Percentiles rank a stretch among this genome's conserved stretches.
These are phyloP conservation scores for Protula sp. DNA, from an alignment of 2,888 invertebrate species.

Conservation along the genomic window DNA sequence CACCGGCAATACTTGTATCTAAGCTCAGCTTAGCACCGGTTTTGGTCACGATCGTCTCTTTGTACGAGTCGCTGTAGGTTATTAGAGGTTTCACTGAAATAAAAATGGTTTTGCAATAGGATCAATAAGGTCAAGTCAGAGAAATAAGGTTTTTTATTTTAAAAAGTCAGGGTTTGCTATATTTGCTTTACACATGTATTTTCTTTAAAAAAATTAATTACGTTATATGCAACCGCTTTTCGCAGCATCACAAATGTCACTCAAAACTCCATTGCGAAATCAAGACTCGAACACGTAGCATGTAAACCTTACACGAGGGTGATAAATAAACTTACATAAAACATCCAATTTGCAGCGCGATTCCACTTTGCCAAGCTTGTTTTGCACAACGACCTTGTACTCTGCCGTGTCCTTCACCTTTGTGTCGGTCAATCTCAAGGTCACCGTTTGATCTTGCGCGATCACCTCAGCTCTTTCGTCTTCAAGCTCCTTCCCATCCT, in stretches of 20 bases:
- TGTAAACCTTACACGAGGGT: too few species aligned
- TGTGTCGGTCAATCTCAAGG: slow-evolving; percentile 53
- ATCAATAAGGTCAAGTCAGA: background rate
- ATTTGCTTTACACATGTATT: too few species aligned
- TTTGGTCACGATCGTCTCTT: slow-evolving; percentile 62
- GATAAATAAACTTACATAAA: background rate
- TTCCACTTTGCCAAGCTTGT: background rate
- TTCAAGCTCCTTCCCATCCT: slow-evolving; percentile 9
- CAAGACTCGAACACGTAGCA: too few species aligned
- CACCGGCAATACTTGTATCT: slow-evolving; percentile 63
- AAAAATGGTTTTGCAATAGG: too few species aligned
- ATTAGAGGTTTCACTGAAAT: slow-evolving; percentile 46
- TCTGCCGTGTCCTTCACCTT: slow-evolving; percentile 65
- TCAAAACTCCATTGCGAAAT: too few species aligned
- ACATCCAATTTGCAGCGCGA: background rate
- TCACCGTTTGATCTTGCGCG: slow-evolving; percentile 42
- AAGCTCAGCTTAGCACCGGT: slow-evolving; percentile 53
- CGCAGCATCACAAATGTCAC: too few species aligned
- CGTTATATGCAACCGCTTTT: too few species aligned
- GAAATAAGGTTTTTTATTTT: background rate
- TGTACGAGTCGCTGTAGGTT: slow-evolving; percentile 63
- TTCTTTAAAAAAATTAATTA: too few species aligned
- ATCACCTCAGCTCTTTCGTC: slow-evolving; percentile 11
- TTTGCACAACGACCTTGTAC: background rate
- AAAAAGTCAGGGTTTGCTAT: too few species aligned